Evolutionary conservation across 1,140 invertebrate species (phyloP).

Genomic region (Magallana ariakensis): DNA sequence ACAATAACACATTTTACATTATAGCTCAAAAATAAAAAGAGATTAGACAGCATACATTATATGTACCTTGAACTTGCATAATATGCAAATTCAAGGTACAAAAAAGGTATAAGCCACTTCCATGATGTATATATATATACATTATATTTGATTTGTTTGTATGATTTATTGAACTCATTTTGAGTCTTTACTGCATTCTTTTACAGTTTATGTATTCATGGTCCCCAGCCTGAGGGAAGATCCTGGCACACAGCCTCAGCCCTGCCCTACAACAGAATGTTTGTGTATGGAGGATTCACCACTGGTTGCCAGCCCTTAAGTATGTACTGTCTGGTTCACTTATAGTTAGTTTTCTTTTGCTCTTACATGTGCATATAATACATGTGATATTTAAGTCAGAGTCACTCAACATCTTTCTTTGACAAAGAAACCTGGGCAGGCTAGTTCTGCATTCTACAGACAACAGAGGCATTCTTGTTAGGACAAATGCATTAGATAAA

Average conservation of each 20-base stretch:
- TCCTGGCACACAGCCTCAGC: conserved; percentile 80
- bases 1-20: too few species aligned
- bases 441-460: neutral
- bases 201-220: conserved; percentile 53
- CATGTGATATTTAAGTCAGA: too few species aligned
- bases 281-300: conserved; percentile 80
- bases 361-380: too few species aligned
- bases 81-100: too few species aligned
- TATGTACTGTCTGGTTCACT: conserved; percentile 47
- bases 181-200: neutral
- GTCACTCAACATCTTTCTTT: too few species aligned
- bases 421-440: neutral
- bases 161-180: neutral
- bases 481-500: neutral
- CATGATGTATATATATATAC: too few species aligned
- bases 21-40: too few species aligned
- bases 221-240: conserved; percentile 73
- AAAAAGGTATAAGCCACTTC: too few species aligned
- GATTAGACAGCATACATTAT: too few species aligned
- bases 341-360: neutral
- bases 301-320: conserved; percentile 63
- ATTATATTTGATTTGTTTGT: too few species aligned
- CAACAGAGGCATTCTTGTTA: neutral
- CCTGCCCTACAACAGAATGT: conserved; percentile 67
- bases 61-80: too few species aligned